phyloP scores from a whole-genome alignment of 2,888 invertebrate genomes.

The Antheraea yamamai region DNA sequence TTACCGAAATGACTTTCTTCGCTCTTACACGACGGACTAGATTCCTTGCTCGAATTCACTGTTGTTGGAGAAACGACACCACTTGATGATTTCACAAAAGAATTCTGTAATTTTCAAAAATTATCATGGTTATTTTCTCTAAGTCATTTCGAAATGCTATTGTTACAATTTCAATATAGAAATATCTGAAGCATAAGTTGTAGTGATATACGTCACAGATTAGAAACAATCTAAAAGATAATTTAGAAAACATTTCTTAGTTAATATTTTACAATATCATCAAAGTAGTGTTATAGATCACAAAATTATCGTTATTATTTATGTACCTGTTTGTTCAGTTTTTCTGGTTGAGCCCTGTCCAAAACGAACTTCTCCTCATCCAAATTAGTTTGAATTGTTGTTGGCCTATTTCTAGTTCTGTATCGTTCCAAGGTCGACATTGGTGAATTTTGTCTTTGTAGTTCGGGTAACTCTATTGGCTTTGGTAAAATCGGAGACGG shows the following conservation, averaged over 20 bases:
- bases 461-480: constrained; percentile 47
- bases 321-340: constrained; percentile 74
- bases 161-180: neutral
- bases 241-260: neutral
- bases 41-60: constrained; percentile 75
- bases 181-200: neutral
- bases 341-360: constrained; percentile 84
- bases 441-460: constrained; percentile 57
- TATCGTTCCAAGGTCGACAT: constrained; percentile 77
- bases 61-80: constrained; percentile 71
- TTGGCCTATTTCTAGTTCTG: constrained; percentile 67
- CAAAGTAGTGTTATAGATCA: too few species aligned
- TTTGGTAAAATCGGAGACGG: constrained; percentile 67
- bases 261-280: neutral
- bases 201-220: neutral
- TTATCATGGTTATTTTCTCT: neutral
- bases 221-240: neutral
- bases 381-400: constrained; percentile 60
- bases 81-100: constrained; percentile 71
- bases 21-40: constrained; percentile 78
- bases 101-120: constrained; percentile 53
- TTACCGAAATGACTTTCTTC: constrained; percentile 76
- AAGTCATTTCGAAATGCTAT: neutral
- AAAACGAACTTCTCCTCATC: constrained; percentile 87
- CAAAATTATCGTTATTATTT: neutral